Conservation (phyloP, 2,888 invertebrate genomes). For the Metellina segmentata region DNA sequence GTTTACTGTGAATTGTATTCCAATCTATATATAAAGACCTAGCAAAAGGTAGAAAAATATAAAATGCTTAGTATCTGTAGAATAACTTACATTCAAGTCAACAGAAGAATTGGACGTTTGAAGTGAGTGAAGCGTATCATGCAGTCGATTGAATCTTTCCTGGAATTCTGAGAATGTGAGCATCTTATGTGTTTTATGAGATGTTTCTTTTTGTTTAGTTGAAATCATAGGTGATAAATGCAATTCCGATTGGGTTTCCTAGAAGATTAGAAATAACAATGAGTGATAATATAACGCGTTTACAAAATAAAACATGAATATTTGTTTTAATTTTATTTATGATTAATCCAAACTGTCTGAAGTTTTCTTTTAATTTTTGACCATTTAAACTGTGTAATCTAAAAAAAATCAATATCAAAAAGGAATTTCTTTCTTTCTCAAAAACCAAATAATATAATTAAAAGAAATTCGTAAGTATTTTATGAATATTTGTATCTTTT, state of each 20-base stretch:
- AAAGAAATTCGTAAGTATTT: no score
- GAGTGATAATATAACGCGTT: no score
- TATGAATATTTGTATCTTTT: no score
- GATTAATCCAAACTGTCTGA: no score
- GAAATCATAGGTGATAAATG: constrained; percentile 79
- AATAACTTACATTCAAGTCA: constrained; percentile 16
- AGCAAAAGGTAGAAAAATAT: constrained; percentile 1
- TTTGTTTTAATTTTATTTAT: no score
- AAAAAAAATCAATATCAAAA: no score
- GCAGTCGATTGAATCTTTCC: constrained; percentile 89
- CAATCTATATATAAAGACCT: background rate
- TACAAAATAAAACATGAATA: no score
- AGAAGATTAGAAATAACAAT: background rate
- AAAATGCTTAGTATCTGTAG: background rate
- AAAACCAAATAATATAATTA: no score
- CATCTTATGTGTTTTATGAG: constrained; percentile 80
- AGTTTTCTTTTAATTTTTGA: no score
- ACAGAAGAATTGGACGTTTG: constrained; percentile 83
- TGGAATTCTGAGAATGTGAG: constrained; percentile 90
- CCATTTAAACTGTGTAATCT: no score
- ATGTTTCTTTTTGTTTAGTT: constrained; percentile 84
- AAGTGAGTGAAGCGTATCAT: constrained; percentile 89
- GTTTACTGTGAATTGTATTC: background rate
- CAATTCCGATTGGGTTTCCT: constrained; percentile 90
- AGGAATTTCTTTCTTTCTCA: no score